A percentile compares a stretch with the other conserved stretches of the same genome.
phyloP scores from a whole-genome alignment of 64 coral and sea anemone genomes.

The Stichodactyla helianthus region DNA sequence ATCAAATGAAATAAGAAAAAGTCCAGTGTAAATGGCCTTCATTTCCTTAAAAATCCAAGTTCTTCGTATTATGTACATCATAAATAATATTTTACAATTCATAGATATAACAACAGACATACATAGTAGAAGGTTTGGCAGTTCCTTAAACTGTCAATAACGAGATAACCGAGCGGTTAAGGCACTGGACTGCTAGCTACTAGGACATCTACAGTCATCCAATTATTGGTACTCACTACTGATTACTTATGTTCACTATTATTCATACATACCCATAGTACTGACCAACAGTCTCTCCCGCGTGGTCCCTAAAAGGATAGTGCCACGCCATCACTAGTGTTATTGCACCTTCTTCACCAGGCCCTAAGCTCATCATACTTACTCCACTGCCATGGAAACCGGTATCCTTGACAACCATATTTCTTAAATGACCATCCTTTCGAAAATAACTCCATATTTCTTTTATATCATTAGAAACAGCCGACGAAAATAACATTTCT shows the following conservation, averaged over 20 bases:
- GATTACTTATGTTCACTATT: neutral
- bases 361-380: conserved; percentile 50
- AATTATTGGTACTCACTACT: too few relatives aligned
- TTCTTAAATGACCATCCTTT: conserved; percentile 46
- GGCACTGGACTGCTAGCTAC: conserved; percentile 88
- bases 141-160: neutral
- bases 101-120: too few relatives aligned
- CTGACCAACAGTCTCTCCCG: conserved; percentile 60
- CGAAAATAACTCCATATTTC: conserved; percentile 71
- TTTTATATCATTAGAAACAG: conserved; percentile 58
- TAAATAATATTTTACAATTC: too few relatives aligned
- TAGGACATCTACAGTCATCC: neutral
- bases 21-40: too few relatives aligned
- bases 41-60: too few relatives aligned
- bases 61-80: too few relatives aligned
- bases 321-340: conserved; percentile 82
- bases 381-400: conserved; percentile 76
- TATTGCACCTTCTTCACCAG: conserved; percentile 65
- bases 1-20: neutral
- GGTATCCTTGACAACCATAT: conserved; percentile 23
- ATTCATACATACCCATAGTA: conserved; percentile 67
- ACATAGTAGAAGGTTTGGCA: too few relatives aligned
- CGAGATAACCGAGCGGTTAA: conserved; percentile 94
- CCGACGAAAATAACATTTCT: conserved; percentile 21
- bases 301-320: conserved; percentile 85